Percentiles rank a stretch among this genome's conserved stretches.
Evolutionary conservation across 1,140 invertebrate species (phyloP).

Genomic region (Trachymyrmex septentrionalis): DNA sequence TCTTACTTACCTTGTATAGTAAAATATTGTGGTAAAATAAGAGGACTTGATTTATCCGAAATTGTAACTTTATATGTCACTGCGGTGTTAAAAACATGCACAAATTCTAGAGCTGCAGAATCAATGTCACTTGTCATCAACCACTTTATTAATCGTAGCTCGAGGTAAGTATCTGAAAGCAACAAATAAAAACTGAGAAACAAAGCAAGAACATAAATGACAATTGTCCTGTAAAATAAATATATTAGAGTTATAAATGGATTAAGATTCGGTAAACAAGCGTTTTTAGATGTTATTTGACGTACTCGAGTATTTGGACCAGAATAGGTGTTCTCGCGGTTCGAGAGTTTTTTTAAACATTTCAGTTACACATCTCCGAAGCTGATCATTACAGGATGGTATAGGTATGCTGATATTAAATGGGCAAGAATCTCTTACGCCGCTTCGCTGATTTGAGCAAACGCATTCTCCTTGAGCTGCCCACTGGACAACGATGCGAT

Average conservation of each 20-base stretch:
- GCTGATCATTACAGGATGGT: conserved; percentile 65
- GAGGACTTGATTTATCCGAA: conserved; percentile 29
- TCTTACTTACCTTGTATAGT: conserved; percentile 64
- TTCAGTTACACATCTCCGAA: conserved; percentile 68
- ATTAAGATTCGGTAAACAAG: neutral
- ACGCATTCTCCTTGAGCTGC: conserved; percentile 50
- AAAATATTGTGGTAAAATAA: conserved; percentile 55
- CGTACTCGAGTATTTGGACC: conserved; percentile 72
- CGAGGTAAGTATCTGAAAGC: conserved; percentile 70
- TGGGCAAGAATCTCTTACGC: conserved; percentile 44
- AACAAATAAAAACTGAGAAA: neutral
- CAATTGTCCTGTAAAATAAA: neutral
- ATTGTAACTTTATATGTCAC: conserved; percentile 67
- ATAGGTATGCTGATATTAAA: conserved; percentile 65
- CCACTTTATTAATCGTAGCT: conserved; percentile 70
- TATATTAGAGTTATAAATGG: neutral
- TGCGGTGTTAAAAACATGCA: conserved; percentile 69
- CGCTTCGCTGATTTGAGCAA: conserved; percentile 44
- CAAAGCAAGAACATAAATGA: neutral
- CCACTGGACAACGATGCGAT: conserved; percentile 62
- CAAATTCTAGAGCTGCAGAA: conserved; percentile 64
- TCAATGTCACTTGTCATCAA: conserved; percentile 66
- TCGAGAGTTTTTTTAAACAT: conserved; percentile 73
- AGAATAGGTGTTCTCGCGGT: conserved; percentile 67
- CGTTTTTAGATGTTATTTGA: too few relatives aligned